phyloP scores from a whole-genome alignment of 2,113 vertebrate genomes.

The Ammospiza nelsoni region DNA sequence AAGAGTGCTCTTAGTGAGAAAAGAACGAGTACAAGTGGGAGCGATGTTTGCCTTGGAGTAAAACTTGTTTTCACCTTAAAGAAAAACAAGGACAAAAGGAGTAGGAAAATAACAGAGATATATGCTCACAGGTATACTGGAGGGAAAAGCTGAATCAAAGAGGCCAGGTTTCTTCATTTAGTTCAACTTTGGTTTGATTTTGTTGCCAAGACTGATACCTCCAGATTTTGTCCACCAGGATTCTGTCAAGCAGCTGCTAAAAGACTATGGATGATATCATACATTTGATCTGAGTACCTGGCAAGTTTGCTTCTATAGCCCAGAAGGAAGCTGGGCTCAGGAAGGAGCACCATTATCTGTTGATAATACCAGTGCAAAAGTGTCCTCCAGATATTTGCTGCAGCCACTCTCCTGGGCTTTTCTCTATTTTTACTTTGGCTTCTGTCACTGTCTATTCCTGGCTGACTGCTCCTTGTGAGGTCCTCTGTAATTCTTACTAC shows the following conservation, averaged over 20 bases:
- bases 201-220: background rate
- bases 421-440: background rate
- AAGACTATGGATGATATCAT: background rate
- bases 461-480: background rate
- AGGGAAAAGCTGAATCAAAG: background rate
- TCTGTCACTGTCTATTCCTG: background rate
- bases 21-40: background rate
- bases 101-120: background rate
- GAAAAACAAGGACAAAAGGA: background rate
- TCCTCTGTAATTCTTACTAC: background rate
- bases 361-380: background rate
- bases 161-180: background rate
- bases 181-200: background rate
- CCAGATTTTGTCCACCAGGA: background rate
- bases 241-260: background rate
- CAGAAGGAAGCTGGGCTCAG: background rate
- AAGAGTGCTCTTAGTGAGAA: background rate
- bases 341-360: background rate
- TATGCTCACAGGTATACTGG: background rate
- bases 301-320: background rate
- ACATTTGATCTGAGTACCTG: background rate
- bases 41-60: background rate
- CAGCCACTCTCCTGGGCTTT: background rate
- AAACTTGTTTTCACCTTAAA: conserved; percentile 8
- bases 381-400: background rate